A percentile compares a stretch with the other conserved stretches of the same genome.
Evolutionary conservation across 2,797 vertebrate species (phyloP).

Genomic region (Tragelaphus eurycerus): DNA sequence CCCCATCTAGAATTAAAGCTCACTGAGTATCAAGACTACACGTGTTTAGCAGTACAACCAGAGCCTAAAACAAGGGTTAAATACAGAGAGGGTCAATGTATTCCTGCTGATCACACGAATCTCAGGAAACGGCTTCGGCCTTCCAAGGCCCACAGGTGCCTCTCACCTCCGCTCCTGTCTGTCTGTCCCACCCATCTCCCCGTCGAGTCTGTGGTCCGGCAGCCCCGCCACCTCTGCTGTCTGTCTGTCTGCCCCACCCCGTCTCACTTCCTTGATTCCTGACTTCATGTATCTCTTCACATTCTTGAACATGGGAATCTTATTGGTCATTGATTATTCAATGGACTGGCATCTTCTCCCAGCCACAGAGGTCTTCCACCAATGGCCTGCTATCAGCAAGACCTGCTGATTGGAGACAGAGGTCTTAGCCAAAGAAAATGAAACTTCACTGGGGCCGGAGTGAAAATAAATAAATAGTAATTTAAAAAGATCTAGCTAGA

Average conservation of each 20-base stretch:
- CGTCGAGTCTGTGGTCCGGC: background rate
- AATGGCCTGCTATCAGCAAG: background rate
- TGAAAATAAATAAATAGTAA: background rate
- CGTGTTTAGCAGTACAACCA: background rate
- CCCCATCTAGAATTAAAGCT: background rate
- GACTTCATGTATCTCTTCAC: background rate
- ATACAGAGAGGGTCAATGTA: accelerated
- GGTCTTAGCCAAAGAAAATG: background rate
- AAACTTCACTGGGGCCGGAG: background rate
- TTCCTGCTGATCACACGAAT: background rate
- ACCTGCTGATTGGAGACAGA: background rate
- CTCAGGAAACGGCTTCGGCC: background rate
- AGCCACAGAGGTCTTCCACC: background rate
- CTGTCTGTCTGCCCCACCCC: no score
- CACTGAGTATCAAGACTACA: accelerated
- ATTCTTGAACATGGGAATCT: background rate
- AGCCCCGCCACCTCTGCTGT: no score
- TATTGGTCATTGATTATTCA: background rate
- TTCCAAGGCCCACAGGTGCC: background rate
- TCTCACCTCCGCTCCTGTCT: background rate
- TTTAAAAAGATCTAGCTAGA: background rate
- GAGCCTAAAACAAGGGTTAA: background rate
- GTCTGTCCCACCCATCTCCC: background rate
- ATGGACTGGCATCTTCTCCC: background rate
- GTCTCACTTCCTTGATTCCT: background rate